phyloP scores from a whole-genome alignment of 1,140 invertebrate genomes.

The Zophobas morio region DNA sequence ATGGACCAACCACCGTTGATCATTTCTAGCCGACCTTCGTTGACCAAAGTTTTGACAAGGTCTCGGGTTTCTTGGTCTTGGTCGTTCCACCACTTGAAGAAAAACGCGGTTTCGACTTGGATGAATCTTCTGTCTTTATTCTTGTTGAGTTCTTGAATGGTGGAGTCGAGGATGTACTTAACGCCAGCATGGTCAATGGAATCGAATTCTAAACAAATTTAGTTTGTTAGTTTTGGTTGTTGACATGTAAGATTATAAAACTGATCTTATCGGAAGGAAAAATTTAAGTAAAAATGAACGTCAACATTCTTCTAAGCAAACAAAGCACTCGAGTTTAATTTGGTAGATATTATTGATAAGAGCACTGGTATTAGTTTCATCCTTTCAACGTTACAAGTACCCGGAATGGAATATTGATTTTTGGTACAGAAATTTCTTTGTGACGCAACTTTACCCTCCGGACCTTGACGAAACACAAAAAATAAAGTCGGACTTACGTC shows the following conservation, averaged over 20 bases:
- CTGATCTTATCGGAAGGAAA: too few relatives aligned
- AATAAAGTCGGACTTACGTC: slow-evolving; percentile 65
- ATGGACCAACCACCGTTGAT: slow-evolving; percentile 81
- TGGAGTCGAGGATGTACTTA: slow-evolving; percentile 57
- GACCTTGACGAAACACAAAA: background rate
- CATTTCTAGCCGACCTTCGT: slow-evolving; percentile 80
- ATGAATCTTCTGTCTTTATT: slow-evolving; percentile 61
- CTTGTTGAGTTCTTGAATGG: slow-evolving; percentile 51
- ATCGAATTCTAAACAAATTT: background rate
- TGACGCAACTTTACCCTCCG: background rate
- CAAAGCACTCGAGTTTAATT: too few relatives aligned
- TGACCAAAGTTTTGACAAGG: slow-evolving; percentile 67
- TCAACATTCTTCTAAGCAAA: too few relatives aligned
- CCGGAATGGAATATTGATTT: too few relatives aligned
- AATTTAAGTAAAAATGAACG: too few relatives aligned
- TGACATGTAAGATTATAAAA: too few relatives aligned
- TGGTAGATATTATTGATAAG: too few relatives aligned
- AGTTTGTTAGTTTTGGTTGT: too few relatives aligned
- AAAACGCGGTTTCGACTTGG: slow-evolving; percentile 68
- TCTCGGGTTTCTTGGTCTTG: slow-evolving; percentile 71
- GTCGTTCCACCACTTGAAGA: slow-evolving; percentile 78
- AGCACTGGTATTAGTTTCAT: too few relatives aligned
- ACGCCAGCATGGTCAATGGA: slow-evolving; percentile 52
- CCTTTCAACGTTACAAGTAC: too few relatives aligned
- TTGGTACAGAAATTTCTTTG: too few relatives aligned